Percentiles rank a stretch among this genome's conserved stretches.
Conservation (phyloP, 2,113 vertebrate genomes). For the Cryptoleucopteryx plumbea region DNA sequence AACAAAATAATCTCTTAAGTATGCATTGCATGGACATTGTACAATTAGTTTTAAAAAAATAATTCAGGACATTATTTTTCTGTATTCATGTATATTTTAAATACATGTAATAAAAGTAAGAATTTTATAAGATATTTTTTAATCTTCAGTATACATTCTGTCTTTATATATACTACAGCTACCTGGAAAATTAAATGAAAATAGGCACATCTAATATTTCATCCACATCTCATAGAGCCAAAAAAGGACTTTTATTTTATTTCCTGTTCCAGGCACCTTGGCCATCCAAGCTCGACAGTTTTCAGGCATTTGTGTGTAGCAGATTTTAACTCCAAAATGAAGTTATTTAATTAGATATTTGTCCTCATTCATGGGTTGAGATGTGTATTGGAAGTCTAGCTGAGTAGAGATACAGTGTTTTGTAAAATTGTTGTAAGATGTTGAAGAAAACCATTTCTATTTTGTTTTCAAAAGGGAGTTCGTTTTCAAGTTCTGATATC, state of each 20-base stretch:
- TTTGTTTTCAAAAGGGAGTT: background rate
- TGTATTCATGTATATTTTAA: background rate
- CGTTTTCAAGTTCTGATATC: background rate
- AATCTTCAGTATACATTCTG: background rate
- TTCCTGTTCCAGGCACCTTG: background rate
- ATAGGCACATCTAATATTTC: background rate
- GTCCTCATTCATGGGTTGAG: background rate
- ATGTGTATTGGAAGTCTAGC: background rate
- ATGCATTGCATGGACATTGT: accelerated
- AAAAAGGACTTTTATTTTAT: background rate
- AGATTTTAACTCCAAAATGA: background rate
- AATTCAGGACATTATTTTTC: background rate
- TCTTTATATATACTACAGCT: background rate
- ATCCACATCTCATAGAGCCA: background rate
- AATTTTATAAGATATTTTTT: background rate
- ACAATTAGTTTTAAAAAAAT: background rate
- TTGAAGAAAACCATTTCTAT: background rate
- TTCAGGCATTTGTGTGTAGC: background rate
- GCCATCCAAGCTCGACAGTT: background rate
- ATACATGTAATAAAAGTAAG: background rate
- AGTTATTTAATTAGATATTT: background rate
- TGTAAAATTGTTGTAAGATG: background rate
- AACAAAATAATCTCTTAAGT: background rate
- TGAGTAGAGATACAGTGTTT: background rate
- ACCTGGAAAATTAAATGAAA: background rate